Evolutionary conservation across 2,888 invertebrate genomes (phyloP), one percentile per base, ranked within the genome.

Genomic region (Tetragonisca angustula): DNA sequence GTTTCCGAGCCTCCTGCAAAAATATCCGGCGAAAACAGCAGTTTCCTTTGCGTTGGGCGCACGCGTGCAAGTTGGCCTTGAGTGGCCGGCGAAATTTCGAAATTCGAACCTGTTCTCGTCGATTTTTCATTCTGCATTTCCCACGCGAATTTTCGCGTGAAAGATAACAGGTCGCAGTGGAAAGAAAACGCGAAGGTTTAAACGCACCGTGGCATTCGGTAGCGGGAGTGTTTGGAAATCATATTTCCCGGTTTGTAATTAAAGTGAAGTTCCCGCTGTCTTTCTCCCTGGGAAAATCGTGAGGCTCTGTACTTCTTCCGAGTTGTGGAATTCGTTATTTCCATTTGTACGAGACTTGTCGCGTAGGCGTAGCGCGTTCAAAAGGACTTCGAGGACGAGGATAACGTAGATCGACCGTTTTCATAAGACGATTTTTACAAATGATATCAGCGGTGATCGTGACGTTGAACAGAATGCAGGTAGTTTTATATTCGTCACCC

Each of bases 1-100:
- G 80, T 76, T 75, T 21, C 82, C 83, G 70, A 65, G 73, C 43
- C 71, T 67, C 61, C 76, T 49, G 83, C 61, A 70, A 62, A 76
- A 76, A 62, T 69, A 59, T 64, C 54, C 59, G 2, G 6, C 61
- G 76, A 65, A 76, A 76, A 62, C 70, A 32, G 61, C 27, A 71
- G 50, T 64, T 81, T 59, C 69, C 52, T 36, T n/a, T 27, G 27
- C 24, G 43, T 36, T 27, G 17, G 17, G 9, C 1, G 78, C 13
- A 13, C n/a, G n/a, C 56, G 43, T n/a, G 61, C 32, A 13, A 43
- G 59, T 36, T 56, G 27, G 27, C 21, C 36, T 36, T 36, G 54
- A 61, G 24, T 27, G 52, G 32, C 5, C 13, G 2, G 54, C 2
- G 1, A 19, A n/a, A 54, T 54, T 70, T 52, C 21, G 9, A 21